phyloP scores from a whole-genome alignment of 2,113 vertebrate genomes.

The Mirza zaza region DNA sequence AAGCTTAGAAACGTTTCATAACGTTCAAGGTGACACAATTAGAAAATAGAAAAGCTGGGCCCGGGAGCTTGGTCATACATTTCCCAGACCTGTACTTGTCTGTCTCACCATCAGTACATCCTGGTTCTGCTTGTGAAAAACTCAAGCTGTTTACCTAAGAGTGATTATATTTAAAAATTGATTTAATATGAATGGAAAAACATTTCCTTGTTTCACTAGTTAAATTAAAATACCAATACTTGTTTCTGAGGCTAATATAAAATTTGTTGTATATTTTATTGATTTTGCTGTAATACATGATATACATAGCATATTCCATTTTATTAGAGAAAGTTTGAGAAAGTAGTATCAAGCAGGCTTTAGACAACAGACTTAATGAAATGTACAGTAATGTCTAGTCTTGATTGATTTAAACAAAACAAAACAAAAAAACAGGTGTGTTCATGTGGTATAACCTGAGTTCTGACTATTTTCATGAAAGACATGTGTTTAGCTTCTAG shows the following conservation, averaged over 20 bases:
- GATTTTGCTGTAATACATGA: neutral
- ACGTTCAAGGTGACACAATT: neutral
- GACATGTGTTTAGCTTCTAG: neutral
- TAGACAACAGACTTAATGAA: neutral
- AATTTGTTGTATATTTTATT: neutral
- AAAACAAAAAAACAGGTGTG: neutral
- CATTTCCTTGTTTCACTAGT: slow-evolving; percentile 30
- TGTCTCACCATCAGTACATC: neutral
- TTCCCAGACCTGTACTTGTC: neutral
- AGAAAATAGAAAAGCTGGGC: neutral
- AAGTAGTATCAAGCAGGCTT: neutral
- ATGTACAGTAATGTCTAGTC: neutral
- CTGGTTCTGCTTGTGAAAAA: neutral
- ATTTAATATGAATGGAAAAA: neutral
- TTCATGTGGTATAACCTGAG: neutral
- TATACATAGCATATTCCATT: neutral
- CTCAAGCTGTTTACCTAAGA: neutral
- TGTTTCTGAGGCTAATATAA: neutral
- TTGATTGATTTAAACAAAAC: neutral
- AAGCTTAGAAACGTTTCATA: neutral
- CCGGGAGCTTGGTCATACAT: neutral
- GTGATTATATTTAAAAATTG: neutral
- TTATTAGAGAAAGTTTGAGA: slow-evolving; percentile 27
- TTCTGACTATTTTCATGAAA: neutral
- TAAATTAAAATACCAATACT: neutral